Conservation (phyloP, 2,888 invertebrate species). For the Andrena bucephala region DNA sequence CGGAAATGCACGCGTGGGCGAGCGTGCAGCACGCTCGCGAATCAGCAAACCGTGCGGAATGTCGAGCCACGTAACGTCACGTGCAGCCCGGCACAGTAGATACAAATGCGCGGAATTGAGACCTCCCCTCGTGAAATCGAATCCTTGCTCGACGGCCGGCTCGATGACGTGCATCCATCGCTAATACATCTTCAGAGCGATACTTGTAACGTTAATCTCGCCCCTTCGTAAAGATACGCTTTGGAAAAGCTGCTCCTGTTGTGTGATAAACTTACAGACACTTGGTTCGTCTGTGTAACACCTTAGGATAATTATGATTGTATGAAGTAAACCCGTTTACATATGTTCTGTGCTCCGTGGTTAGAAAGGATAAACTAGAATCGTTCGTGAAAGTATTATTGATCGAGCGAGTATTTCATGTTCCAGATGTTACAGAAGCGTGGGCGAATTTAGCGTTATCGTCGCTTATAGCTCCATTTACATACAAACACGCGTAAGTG, state of each 20-base stretch:
- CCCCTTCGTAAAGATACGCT: no score
- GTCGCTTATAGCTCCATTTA: conserved; percentile 62
- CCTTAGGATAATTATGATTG: no score
- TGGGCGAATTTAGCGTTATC: conserved; percentile 56
- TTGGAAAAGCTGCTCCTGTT: no score
- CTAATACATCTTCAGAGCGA: neutral
- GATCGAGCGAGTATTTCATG: conserved; percentile 36
- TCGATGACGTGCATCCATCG: conserved; percentile 45
- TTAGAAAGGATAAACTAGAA: neutral
- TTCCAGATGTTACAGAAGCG: conserved; percentile 52
- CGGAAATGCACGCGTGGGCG: conserved; percentile 56
- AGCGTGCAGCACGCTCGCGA: conserved; percentile 50
- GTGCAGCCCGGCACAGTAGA: conserved; percentile 31
- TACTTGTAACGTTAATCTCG: no score
- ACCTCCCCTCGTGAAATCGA: conserved; percentile 48
- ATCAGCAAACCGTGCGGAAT: conserved; percentile 68
- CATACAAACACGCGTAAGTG: conserved; percentile 64
- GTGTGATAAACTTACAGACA: no score
- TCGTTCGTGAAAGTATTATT: conserved; percentile 20
- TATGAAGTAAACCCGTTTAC: no score
- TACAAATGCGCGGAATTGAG: conserved; percentile 56
- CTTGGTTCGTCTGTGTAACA: no score
- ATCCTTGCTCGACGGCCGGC: conserved; percentile 8
- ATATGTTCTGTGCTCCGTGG: neutral
- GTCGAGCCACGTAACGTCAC: conserved; percentile 61